A percentile compares a stretch with the other conserved stretches of the same genome.
Conservation (phyloP, 2,888 invertebrate genomes). For the Sarcophaga rosellei region DNA sequence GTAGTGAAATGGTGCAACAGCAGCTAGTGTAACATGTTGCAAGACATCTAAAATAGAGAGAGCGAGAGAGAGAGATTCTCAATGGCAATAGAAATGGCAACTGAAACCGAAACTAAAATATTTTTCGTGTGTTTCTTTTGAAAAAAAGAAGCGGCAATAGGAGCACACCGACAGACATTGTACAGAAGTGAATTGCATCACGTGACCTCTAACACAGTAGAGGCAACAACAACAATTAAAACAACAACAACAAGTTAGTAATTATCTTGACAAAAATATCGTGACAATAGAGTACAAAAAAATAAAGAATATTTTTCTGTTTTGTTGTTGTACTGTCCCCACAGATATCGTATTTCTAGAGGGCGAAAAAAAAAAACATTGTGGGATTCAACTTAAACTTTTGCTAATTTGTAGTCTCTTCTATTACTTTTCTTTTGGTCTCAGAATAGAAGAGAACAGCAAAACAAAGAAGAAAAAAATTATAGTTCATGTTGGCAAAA, state of each 20-base stretch:
- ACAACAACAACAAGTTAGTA: conserved; percentile 53
- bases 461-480: conserved; percentile 19
- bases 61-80: no score
- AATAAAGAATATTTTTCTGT: conserved; percentile 9
- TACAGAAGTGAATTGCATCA: conserved; percentile 55
- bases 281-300: conserved; percentile 20
- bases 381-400: conserved; percentile 55
- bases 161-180: background rate
- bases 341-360: background rate
- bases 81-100: no score
- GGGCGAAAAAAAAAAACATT: background rate
- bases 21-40: background rate
- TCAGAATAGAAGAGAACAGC: background rate
- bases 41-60: background rate
- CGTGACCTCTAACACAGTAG: conserved; percentile 62
- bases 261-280: conserved; percentile 58
- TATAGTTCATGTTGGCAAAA: conserved; percentile 56
- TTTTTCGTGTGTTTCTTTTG: conserved; percentile 36
- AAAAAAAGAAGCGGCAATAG: conserved; percentile 8
- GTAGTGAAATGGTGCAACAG: background rate
- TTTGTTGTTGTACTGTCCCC: background rate
- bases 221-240: background rate
- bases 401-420: conserved; percentile 60
- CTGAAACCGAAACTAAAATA: background rate
- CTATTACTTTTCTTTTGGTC: background rate